phyloP scores from a whole-genome alignment of 2,888 invertebrate genomes.

The Synergus laeviventris region DNA sequence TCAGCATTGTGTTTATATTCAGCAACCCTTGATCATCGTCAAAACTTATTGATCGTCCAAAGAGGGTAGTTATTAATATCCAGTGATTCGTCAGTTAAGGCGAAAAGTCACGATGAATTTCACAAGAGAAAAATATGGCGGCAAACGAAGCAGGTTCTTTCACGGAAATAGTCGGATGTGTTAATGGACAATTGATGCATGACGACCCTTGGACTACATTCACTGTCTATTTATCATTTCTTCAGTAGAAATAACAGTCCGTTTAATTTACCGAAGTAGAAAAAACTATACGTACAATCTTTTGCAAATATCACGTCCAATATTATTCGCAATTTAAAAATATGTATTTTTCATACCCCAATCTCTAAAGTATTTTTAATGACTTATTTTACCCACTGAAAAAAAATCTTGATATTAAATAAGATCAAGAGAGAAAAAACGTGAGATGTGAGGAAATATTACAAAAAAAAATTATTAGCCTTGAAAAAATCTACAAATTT shows the following conservation, averaged over 20 bases:
- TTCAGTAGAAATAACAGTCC: not conserved
- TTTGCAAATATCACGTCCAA: no score
- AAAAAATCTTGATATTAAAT: no score
- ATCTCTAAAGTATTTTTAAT: no score
- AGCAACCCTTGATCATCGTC: not conserved
- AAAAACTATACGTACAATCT: not conserved
- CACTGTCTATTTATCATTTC: not conserved
- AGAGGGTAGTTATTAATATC: not conserved
- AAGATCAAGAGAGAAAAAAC: no score
- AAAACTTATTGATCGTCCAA: not conserved
- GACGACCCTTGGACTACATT: not conserved
- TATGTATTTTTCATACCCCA: no score
- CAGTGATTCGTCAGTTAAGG: not conserved
- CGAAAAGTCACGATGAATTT: slow-evolving; percentile 5
- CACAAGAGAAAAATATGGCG: not conserved
- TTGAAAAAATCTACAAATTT: no score
- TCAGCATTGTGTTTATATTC: not conserved
- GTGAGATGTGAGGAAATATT: no score
- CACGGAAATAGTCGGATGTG: not conserved
- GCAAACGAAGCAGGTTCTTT: not conserved
- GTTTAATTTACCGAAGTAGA: not conserved
- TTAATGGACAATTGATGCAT: not conserved
- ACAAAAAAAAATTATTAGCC: no score
- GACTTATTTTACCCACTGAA: no score
- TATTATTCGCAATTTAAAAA: no score